Evolutionary conservation across 2,113 vertebrate genomes (phyloP).

Genomic region (Periophthalmus modestus): DNA sequence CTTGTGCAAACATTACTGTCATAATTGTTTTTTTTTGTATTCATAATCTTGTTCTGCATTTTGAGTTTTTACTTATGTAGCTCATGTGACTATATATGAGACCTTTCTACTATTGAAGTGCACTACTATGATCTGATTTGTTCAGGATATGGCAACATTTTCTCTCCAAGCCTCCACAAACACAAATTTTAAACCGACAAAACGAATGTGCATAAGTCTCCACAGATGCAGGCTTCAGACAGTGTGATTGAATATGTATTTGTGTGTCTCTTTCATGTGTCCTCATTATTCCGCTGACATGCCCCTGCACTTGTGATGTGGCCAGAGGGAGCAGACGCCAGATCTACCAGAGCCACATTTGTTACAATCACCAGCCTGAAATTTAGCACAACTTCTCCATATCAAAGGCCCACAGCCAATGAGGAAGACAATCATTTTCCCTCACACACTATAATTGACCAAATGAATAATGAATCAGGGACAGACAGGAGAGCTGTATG

Average conservation of each 20-base stretch:
- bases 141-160: background rate
- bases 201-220: background rate
- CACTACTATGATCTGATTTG: background rate
- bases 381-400: conserved; percentile 2
- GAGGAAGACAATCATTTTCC: background rate
- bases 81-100: background rate
- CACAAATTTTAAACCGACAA: background rate
- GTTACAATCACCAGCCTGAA: conserved; percentile 5
- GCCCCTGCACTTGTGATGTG: conserved; percentile 24
- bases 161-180: background rate
- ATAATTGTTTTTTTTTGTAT: no score
- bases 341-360: conserved; percentile 21
- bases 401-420: background rate
- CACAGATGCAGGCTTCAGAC: background rate
- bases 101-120: conserved; percentile 1
- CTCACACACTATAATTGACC: background rate
- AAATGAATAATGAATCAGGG: background rate
- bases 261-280: conserved; percentile 18
- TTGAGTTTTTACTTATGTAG: background rate
- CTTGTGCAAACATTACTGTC: no score
- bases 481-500: background rate
- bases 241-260: conserved; percentile 23
- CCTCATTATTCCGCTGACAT: conserved; percentile 29
- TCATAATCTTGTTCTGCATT: background rate
- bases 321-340: conserved; percentile 25